Percentiles rank a stretch among this genome's conserved stretches.
phyloP scores from a whole-genome alignment of 2,888 invertebrate genomes.

The Ditylenchus weischeri region DNA sequence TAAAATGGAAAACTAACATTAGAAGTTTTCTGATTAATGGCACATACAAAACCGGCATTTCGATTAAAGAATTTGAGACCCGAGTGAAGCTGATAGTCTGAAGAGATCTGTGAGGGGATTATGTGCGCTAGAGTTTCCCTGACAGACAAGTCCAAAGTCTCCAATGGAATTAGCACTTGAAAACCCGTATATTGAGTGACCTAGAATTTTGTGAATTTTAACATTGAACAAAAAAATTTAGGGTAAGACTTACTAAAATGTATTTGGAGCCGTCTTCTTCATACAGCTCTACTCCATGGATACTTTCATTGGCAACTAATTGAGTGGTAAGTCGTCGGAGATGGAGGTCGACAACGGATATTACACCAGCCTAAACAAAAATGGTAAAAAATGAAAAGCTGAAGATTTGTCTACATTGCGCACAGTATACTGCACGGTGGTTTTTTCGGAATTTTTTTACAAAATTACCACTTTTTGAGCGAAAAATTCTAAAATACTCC shows the following conservation, averaged over 20 bases:
- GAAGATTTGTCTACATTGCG: too few relatives aligned
- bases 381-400: too few relatives aligned
- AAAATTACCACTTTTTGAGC: too few relatives aligned
- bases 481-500: too few relatives aligned
- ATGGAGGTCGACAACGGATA: slow-evolving; percentile 27
- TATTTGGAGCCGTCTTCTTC: slow-evolving; percentile 35
- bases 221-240: background rate
- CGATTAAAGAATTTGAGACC: slow-evolving; percentile 8
- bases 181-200: slow-evolving; percentile 44
- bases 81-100: slow-evolving; percentile 1
- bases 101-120: slow-evolving; percentile 38
- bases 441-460: too few relatives aligned
- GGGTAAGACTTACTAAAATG: slow-evolving; percentile 35
- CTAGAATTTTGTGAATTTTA: slow-evolving; percentile 21
- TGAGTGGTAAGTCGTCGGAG: slow-evolving; percentile 13
- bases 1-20: background rate
- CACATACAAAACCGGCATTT: slow-evolving; percentile 9
- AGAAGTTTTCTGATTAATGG: slow-evolving; percentile 10
- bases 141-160: slow-evolving; percentile 40
- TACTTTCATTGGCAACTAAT: slow-evolving; percentile 27
- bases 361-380: slow-evolving; percentile 24
- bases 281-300: slow-evolving; percentile 42
- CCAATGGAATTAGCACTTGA: slow-evolving; percentile 51
- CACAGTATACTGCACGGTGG: too few relatives aligned
- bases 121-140: slow-evolving; percentile 46